These are phyloP conservation scores for Anseranas semipalmata DNA, from an alignment of 2,113 vertebrate species.

Conservation along the genomic window DNA sequence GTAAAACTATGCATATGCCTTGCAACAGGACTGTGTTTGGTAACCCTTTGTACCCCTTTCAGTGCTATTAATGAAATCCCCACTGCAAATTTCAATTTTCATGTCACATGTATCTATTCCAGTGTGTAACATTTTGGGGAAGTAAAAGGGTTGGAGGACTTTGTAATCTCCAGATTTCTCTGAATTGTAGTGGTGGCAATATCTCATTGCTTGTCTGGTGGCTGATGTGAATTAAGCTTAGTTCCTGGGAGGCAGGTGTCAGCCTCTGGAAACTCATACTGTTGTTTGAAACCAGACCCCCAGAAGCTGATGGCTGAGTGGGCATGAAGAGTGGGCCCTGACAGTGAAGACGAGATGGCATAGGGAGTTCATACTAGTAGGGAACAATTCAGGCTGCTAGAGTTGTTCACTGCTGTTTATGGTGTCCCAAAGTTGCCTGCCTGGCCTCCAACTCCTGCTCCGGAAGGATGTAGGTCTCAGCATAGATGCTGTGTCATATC, in stretches of 20 bases:
- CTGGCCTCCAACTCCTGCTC: not conserved
- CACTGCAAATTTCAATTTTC: not conserved
- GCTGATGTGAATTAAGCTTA: not conserved
- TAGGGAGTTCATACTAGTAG: not conserved
- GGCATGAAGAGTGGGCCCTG: not conserved
- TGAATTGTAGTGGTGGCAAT: not conserved
- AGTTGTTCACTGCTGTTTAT: not conserved
- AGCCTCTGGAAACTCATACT: not conserved
- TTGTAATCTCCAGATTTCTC: not conserved
- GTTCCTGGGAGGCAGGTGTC: not conserved
- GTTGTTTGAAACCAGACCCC: not conserved
- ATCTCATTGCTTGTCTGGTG: not conserved
- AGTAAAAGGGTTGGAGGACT: not conserved
- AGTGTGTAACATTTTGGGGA: not conserved
- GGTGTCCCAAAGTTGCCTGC: not conserved
- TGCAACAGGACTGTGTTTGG: not conserved
- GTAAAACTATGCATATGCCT: not conserved
- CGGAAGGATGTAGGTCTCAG: not conserved
- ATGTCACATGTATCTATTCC: fast-evolving
- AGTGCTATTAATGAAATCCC: not conserved
- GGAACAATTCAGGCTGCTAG: not conserved
- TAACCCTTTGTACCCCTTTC: not conserved
- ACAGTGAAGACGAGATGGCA: not conserved
- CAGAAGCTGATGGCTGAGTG: not conserved
- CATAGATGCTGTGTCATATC: not conserved